Percentiles rank a stretch among this genome's conserved stretches.
Evolutionary conservation across 2,888 invertebrate species (phyloP).

Genomic region (Plebejus argus): DNA sequence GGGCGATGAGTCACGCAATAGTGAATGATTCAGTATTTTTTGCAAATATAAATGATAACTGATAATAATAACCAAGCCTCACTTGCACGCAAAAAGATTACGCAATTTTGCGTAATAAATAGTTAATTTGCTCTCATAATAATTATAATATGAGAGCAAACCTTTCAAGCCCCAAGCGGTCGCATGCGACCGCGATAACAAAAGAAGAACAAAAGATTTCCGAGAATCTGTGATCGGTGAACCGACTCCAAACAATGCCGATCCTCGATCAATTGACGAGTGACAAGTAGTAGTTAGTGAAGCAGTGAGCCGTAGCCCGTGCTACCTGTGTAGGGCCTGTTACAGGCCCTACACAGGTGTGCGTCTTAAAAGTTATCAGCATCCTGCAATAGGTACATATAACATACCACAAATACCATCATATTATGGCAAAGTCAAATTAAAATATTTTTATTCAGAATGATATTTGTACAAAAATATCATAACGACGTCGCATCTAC

Average conservation of each 20-base stretch:
- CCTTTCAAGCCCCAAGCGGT: no score
- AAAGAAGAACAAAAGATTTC: no score
- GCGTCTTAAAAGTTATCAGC: neutral
- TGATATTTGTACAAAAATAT: no score
- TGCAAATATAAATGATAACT: neutral
- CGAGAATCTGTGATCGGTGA: no score
- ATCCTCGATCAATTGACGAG: slow-evolving; percentile 49
- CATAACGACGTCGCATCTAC: no score
- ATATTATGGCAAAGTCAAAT: neutral
- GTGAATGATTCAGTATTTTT: neutral
- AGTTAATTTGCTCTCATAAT: no score
- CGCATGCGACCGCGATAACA: no score
- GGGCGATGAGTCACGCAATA: slow-evolving; percentile 13
- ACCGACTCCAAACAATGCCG: slow-evolving; percentile 48
- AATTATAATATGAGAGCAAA: neutral
- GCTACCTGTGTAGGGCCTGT: slow-evolving; percentile 1
- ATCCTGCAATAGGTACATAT: neutral
- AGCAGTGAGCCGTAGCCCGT: slow-evolving; percentile 42
- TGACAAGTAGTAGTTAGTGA: slow-evolving; percentile 45
- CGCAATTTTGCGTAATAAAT: neutral
- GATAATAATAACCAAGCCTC: slow-evolving; percentile 15
- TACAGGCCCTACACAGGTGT: no score
- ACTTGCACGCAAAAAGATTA: neutral
- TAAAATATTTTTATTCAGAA: no score
- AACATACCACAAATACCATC: no score